Base-by-base conservation (phyloP, 2,888 invertebrate species). In the Polia nebulosa region DNA sequence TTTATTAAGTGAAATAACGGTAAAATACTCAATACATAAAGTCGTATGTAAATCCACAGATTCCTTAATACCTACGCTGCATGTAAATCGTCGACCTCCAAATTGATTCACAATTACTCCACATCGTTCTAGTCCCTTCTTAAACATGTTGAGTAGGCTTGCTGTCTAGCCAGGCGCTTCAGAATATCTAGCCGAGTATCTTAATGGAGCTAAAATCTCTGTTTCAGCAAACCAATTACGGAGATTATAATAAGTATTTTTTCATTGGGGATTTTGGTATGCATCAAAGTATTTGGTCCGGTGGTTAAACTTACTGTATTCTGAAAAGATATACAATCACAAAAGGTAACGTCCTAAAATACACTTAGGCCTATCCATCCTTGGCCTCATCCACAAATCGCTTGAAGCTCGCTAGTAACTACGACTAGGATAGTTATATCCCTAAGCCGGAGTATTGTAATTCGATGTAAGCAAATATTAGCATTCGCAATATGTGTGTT, bases 11-110 rank as follows among this genome's bases (percentile, higher is more conserved):
- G 36, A 49, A 49, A 22, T n/a, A 64, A 29, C 49, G 20, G 36
- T 49, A 22, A 60, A 59, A 60, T 32, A 60, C 17, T 22, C 11
- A 59, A 39, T 36, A 60, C 60, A n/a, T 39, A 39, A 39, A 64
- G 22, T 49, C 39, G 22, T 49, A 29, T 39, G 36, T n/a, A 39
- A 60, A 39, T 29, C 17, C 11, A 27, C 27, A 55, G 25, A 60
- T 27, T 52, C 52, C 15, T 11, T n/a, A 52, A 57, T n/a, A n/a
- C n/a, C n/a, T 34, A 59, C 34, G 34, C 25, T 27, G 25, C 25
- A 11, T 22, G n/a, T 45, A 20, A 20, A 32, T 39, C 47, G n/a
- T 55, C n/a, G 34, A 41, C 68, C 25, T 34, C 17, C 13, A 55
- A 56, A 49, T 66, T 32, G 13, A 65, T 41, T 41, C 41, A 22